Conservation (phyloP, 2,888 invertebrate species). For the Colostygia pectinataria region DNA sequence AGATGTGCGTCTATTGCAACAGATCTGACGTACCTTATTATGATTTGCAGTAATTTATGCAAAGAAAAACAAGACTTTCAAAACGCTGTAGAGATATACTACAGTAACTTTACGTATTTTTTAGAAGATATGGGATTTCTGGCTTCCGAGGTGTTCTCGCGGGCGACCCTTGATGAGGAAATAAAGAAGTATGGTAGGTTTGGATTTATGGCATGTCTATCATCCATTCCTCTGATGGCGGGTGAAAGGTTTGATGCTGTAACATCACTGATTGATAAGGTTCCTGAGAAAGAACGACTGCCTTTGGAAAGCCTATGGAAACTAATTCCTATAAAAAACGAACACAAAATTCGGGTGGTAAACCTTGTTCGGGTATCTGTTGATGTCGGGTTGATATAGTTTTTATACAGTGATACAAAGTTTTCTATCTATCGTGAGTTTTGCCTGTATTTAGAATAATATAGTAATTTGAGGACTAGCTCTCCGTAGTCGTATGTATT, state of each 20-base stretch:
- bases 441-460: too few species aligned
- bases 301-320: conserved; percentile 55
- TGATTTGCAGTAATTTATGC: conserved; percentile 43
- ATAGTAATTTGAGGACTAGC: too few species aligned
- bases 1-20: conserved; percentile 52
- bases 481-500: too few species aligned
- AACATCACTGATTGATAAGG: conserved; percentile 38
- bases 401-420: too few species aligned
- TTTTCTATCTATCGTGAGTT: too few species aligned
- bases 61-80: conserved; percentile 44
- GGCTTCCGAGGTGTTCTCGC: conserved; percentile 41
- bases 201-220: conserved; percentile 47
- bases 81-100: conserved; percentile 48
- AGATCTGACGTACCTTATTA: conserved; percentile 49
- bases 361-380: conserved; percentile 52
- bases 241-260: conserved; percentile 49
- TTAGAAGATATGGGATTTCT: conserved; percentile 53
- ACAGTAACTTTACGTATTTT: conserved; percentile 45
- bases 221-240: conserved; percentile 49
- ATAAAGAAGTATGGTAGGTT: conserved; percentile 51
- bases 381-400: conserved; percentile 52
- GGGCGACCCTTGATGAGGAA: conserved; percentile 46
- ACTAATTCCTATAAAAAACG: conserved; percentile 44
- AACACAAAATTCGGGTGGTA: conserved; percentile 47
- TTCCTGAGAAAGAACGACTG: conserved; percentile 42